Conservation (phyloP, 1,140 invertebrate genomes). For the Papilio aristodemus region DNA sequence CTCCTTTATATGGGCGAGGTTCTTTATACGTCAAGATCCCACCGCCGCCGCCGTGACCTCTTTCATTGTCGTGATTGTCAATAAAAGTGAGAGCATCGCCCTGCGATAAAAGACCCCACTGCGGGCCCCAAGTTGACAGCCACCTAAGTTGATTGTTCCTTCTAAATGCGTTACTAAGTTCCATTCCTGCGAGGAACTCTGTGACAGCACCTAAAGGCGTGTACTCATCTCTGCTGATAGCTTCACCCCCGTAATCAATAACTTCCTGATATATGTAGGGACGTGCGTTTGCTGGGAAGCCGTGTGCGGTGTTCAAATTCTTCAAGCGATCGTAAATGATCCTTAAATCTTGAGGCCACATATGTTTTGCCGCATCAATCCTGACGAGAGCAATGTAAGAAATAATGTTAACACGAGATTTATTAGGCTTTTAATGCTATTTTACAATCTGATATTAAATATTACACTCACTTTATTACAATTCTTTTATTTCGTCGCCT, state of each 20-base stretch:
- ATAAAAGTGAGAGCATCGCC: slow-evolving; percentile 83
- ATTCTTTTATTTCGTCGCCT: too few species aligned
- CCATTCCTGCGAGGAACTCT: slow-evolving; percentile 83
- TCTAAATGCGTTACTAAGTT: slow-evolving; percentile 71
- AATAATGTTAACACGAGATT: background rate
- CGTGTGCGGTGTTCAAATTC: slow-evolving; percentile 82
- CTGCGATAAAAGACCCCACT: slow-evolving; percentile 82
- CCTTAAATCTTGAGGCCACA: slow-evolving; percentile 88
- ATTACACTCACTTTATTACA: too few species aligned
- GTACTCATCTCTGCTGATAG: slow-evolving; percentile 85
- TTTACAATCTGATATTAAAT: too few species aligned
- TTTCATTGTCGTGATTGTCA: slow-evolving; percentile 83
- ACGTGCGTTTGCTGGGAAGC: slow-evolving; percentile 81
- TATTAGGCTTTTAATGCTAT: too few species aligned
- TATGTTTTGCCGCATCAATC: slow-evolving; percentile 89
- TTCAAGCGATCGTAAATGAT: slow-evolving; percentile 83
- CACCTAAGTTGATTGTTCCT: slow-evolving; percentile 71
- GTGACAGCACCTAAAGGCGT: slow-evolving; percentile 85
- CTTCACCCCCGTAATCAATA: slow-evolving; percentile 87
- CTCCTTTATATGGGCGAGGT: slow-evolving; percentile 83
- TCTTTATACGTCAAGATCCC: slow-evolving; percentile 83
- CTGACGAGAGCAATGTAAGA: slow-evolving; percentile 51
- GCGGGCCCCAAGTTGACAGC: slow-evolving; percentile 79
- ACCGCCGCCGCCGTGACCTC: slow-evolving; percentile 82
- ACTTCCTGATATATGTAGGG: slow-evolving; percentile 91